These are phyloP conservation scores for Pangasius djambal DNA, from an alignment of 2,797 vertebrate genomes.

Conservation along the genomic window DNA sequence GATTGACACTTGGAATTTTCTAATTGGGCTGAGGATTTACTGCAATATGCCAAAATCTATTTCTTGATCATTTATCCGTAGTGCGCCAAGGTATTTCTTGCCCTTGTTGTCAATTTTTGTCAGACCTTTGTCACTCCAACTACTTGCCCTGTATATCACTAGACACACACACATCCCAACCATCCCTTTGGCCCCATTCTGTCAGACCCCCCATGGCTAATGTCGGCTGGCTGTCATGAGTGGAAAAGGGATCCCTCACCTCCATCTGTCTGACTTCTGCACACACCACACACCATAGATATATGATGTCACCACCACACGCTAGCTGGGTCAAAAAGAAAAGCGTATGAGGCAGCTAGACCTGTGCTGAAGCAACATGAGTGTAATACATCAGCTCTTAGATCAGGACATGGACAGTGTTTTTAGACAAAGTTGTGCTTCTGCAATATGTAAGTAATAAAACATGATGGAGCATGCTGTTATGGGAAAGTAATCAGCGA, in stretches of 20 bases:
- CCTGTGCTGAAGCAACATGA: constrained; percentile 29
- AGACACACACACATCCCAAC: constrained; percentile 1
- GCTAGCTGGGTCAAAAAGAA: constrained; percentile 1
- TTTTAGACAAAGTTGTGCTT: background rate
- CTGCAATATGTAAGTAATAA: constrained; percentile 5
- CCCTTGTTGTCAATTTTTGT: constrained; percentile 11
- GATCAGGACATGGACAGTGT: background rate
- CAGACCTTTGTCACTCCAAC: constrained; percentile 6
- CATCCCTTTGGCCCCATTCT: constrained; percentile 83
- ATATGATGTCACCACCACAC: constrained; percentile 33
- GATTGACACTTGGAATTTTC: constrained; percentile 1
- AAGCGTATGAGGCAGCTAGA: constrained; percentile 11
- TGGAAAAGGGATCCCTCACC: constrained; percentile 64
- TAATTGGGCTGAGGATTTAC: constrained; percentile 2
- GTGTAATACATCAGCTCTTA: constrained; percentile 9
- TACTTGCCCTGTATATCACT: constrained; percentile 16
- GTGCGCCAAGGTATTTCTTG: background rate
- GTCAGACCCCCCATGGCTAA: constrained; percentile 75
- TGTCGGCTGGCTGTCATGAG: constrained; percentile 77
- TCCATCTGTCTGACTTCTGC: constrained; percentile 75
- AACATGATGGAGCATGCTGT: background rate
- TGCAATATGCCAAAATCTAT: background rate
- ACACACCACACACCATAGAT: constrained; percentile 47
- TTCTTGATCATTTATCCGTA: background rate
- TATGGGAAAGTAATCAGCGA: background rate